These are phyloP conservation scores for Potamilus streckersoni DNA, from an alignment of 1,140 invertebrate species.

Conservation along the genomic window DNA sequence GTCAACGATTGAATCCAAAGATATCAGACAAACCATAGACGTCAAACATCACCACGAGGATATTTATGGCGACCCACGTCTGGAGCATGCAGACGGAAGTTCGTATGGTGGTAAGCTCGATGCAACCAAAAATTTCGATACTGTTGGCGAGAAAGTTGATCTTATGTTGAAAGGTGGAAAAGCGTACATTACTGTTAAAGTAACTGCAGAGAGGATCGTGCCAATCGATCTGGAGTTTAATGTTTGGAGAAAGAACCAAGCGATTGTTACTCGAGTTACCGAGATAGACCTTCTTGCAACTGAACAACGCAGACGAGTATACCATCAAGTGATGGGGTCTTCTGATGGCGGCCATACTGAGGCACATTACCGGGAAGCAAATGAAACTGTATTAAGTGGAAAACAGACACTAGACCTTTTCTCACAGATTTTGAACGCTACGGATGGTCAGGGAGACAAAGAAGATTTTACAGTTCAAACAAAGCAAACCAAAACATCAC, in stretches of 20 bases:
- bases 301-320: conserved; percentile 58
- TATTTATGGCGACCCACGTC: conserved; percentile 57
- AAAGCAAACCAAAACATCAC: conserved; percentile 35
- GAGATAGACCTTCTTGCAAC: conserved; percentile 64
- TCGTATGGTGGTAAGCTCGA: conserved; percentile 15
- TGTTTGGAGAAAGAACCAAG: conserved; percentile 64
- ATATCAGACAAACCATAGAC: conserved; percentile 60
- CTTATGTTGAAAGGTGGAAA: conserved; percentile 58
- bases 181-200: conserved; percentile 60
- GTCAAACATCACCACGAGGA: conserved; percentile 64
- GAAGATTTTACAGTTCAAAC: conserved; percentile 50
- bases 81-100: conserved; percentile 57
- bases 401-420: conserved; percentile 56
- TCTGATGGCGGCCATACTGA: conserved; percentile 19
- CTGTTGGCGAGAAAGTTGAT: conserved; percentile 63
- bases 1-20: conserved; percentile 52
- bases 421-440: conserved; percentile 53
- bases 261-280: conserved; percentile 64
- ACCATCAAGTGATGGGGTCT: conserved; percentile 59
- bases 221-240: conserved; percentile 62
- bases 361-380: conserved; percentile 8
- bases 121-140: conserved; percentile 61
- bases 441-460: conserved; percentile 49
- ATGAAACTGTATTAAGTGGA: conserved; percentile 52
- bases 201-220: conserved; percentile 60